These are phyloP conservation scores for Microtus obscurus DNA, from an alignment of 2,797 vertebrate genomes.

Conservation along the genomic window DNA sequence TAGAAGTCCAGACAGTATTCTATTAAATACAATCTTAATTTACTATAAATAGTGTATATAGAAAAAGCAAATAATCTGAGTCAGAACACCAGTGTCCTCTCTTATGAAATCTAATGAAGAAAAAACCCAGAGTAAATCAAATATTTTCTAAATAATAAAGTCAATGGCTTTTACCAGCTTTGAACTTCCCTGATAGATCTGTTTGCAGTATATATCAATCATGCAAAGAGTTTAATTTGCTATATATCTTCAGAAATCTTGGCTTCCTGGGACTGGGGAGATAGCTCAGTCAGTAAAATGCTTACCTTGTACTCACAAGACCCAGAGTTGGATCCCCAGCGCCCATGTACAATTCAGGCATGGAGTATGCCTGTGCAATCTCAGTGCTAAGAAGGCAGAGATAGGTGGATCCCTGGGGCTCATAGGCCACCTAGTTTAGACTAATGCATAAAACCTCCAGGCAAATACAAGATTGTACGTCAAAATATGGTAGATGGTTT, in stretches of 20 bases:
- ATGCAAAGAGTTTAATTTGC: slow-evolving; percentile 1
- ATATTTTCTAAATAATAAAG: slow-evolving; percentile 58
- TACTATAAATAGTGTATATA: slow-evolving; percentile 71
- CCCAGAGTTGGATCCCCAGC: background rate
- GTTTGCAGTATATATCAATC: slow-evolving; percentile 24
- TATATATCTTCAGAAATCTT: slow-evolving; percentile 54
- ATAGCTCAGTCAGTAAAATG: background rate
- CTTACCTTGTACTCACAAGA: background rate
- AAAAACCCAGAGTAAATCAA: slow-evolving; percentile 47
- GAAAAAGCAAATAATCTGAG: slow-evolving; percentile 72
- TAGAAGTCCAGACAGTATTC: slow-evolving; percentile 73
- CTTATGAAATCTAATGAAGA: slow-evolving; percentile 67
- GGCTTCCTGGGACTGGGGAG: background rate
- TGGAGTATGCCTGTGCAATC: too few species aligned
- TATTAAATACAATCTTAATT: slow-evolving; percentile 73
- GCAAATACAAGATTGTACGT: background rate
- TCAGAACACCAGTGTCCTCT: slow-evolving; percentile 46
- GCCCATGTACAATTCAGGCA: background rate
- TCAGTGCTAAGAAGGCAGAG: background rate
- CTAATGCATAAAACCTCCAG: background rate
- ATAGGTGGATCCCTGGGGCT: background rate
- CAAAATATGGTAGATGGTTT: background rate
- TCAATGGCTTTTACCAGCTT: background rate
- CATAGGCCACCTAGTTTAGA: background rate
- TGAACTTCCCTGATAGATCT: slow-evolving; percentile 49